Conservation (phyloP, 1,140 invertebrate genomes). For the Maconellicoccus hirsutus region DNA sequence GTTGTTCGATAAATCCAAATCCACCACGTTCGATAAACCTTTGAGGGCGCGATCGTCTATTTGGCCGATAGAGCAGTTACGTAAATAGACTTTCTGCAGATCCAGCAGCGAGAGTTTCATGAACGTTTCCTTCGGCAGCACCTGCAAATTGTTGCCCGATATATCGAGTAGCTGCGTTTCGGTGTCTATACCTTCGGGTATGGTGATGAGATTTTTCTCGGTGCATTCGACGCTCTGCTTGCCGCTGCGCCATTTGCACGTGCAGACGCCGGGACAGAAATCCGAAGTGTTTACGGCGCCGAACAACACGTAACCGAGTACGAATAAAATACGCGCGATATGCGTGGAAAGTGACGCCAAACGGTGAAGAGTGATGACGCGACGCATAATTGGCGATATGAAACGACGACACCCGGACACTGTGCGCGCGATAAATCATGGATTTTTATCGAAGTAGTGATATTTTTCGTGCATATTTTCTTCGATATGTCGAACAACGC, state of each 20-base stretch:
- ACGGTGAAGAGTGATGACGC: background rate
- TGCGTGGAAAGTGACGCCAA: background rate
- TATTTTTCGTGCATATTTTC: background rate
- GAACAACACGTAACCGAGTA: background rate
- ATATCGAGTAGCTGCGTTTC: conserved; percentile 82
- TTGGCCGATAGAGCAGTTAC: conserved; percentile 65
- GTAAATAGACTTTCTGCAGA: conserved; percentile 70
- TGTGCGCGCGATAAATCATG: background rate
- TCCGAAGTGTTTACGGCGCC: conserved; percentile 31
- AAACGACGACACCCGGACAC: no score
- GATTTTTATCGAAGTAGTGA: background rate
- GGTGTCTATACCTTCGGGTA: conserved; percentile 68
- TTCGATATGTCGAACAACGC: background rate
- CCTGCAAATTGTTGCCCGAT: conserved; percentile 72
- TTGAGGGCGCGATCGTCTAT: conserved; percentile 71
- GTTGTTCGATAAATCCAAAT: conserved; percentile 76
- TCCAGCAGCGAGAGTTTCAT: conserved; percentile 64
- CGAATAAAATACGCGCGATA: background rate
- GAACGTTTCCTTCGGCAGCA: conserved; percentile 68
- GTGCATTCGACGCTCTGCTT: conserved; percentile 83
- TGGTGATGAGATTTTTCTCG: conserved; percentile 61
- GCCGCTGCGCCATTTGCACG: conserved; percentile 84
- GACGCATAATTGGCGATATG: background rate
- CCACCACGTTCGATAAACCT: conserved; percentile 74
- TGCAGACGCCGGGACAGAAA: conserved; percentile 62